A percentile compares a stretch with the other conserved stretches of the same genome.
phyloP scores from a whole-genome alignment of 2,888 invertebrate genomes.

The Agrochola lychnidis region DNA sequence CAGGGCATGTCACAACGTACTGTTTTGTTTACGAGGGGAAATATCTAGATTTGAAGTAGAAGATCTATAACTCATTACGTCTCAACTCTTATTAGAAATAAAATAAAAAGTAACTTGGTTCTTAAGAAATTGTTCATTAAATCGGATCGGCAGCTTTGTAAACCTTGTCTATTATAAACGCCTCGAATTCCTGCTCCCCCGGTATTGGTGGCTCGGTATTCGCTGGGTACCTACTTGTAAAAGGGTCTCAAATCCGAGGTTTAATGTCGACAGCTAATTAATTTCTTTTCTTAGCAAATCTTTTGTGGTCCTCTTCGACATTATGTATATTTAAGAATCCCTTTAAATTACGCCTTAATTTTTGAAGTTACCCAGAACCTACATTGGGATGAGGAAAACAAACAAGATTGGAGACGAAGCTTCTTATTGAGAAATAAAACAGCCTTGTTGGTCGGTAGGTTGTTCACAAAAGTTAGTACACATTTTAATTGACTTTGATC shows the following conservation, averaged over 20 bases:
- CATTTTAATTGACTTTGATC: constrained; percentile 1
- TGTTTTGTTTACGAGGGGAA: constrained; percentile 17
- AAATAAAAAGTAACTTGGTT: constrained; percentile 48
- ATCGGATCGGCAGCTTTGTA: constrained; percentile 57
- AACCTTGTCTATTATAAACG: constrained; percentile 65
- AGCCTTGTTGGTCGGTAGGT: neutral
- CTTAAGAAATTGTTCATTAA: constrained; percentile 63
- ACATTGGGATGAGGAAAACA: constrained; percentile 14
- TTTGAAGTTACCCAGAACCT: constrained; percentile 14
- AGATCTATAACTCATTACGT: constrained; percentile 6
- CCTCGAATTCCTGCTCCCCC: constrained; percentile 60
- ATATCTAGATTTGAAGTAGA: constrained; percentile 21
- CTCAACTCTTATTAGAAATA: constrained; percentile 18
- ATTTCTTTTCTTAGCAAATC: constrained; percentile 67
- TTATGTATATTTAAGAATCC: constrained; percentile 54
- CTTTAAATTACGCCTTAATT: constrained; percentile 43
- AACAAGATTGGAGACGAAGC: constrained; percentile 16
- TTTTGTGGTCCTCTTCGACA: constrained; percentile 53
- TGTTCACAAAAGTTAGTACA: neutral
- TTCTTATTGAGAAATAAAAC: constrained; percentile 17
- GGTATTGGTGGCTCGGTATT: constrained; percentile 61
- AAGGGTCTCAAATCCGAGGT: constrained; percentile 67
- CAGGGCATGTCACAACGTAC: constrained; percentile 38
- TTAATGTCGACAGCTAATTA: constrained; percentile 69
- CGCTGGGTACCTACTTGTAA: constrained; percentile 55